Percentiles rank a stretch among this genome's conserved stretches.
Evolutionary conservation across 2,113 vertebrate genomes (phyloP).

Genomic region (Sisor rabdophorus): DNA sequence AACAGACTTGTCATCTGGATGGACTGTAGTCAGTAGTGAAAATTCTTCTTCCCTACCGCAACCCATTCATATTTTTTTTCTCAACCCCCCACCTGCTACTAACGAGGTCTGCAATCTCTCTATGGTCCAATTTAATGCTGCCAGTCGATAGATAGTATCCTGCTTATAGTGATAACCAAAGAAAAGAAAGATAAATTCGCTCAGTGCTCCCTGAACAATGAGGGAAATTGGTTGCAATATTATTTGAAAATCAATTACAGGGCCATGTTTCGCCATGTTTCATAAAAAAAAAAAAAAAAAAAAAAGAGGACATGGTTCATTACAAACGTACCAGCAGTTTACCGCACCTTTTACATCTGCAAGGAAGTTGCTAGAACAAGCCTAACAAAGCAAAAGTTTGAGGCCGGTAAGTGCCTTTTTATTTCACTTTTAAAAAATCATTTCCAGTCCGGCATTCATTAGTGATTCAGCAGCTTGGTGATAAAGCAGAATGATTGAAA

Average conservation of each 20-base stretch:
- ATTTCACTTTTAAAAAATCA: conserved; percentile 5
- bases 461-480: conserved; percentile 32
- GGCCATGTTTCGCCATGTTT: conserved; percentile 27
- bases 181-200: conserved; percentile 36
- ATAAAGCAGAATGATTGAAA: conserved; percentile 25
- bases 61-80: conserved; percentile 23
- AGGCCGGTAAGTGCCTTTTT: neutral
- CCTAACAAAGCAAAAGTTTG: conserved; percentile 13
- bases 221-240: conserved; percentile 55
- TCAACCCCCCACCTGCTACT: conserved; percentile 40
- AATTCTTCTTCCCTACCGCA: conserved; percentile 18
- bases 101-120: conserved; percentile 57
- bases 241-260: conserved; percentile 56
- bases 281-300: conserved; percentile 7
- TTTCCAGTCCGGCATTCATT: conserved; percentile 38
- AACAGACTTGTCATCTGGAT: conserved; percentile 37
- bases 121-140: conserved; percentile 58
- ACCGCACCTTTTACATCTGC: conserved; percentile 1
- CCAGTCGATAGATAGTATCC: conserved; percentile 48
- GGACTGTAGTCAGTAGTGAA: conserved; percentile 27
- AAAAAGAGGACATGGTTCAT: neutral
- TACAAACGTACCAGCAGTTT: neutral
- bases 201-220: conserved; percentile 51
- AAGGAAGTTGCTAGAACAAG: conserved; percentile 28
- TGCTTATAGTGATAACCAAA: conserved; percentile 43